Conservation (phyloP, 2,888 invertebrate genomes). For the Priocnemis perturbator region DNA sequence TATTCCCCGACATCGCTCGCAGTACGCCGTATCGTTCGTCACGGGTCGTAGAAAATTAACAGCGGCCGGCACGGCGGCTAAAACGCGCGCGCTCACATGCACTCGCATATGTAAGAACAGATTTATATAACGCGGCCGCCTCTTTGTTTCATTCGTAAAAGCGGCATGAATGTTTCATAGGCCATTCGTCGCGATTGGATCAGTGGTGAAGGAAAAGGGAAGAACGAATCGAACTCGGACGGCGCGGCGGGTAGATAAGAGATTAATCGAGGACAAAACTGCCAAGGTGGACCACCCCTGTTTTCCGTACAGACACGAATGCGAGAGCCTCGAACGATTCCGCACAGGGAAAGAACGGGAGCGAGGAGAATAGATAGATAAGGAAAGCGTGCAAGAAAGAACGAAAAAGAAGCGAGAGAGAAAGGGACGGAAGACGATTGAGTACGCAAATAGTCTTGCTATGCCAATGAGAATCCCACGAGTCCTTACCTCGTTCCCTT, state of each 20-base stretch:
- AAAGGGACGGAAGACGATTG: background rate
- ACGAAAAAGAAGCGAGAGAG: background rate
- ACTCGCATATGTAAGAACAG: background rate
- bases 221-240: background rate
- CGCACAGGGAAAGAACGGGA: too few species aligned
- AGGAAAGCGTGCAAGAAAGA: constrained; percentile 5
- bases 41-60: constrained; percentile 11
- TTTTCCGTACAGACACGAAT: constrained; percentile 48
- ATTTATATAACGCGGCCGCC: background rate
- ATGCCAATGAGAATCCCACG: too few species aligned
- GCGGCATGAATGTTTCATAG: too few species aligned
- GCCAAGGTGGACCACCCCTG: constrained; percentile 55
- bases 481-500: background rate
- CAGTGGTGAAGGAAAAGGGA: background rate
- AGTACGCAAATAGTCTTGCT: background rate
- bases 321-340: constrained; percentile 26
- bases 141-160: too few species aligned
- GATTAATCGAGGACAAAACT: constrained; percentile 45
- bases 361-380: constrained; percentile 10
- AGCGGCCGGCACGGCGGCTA: too few species aligned
- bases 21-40: too few species aligned
- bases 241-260: constrained; percentile 19
- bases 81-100: too few species aligned
- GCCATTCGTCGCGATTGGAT: background rate
- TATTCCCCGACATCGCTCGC: too few species aligned